Conservation (phyloP, 2,113 vertebrate genomes). For the Orcinus orca region DNA sequence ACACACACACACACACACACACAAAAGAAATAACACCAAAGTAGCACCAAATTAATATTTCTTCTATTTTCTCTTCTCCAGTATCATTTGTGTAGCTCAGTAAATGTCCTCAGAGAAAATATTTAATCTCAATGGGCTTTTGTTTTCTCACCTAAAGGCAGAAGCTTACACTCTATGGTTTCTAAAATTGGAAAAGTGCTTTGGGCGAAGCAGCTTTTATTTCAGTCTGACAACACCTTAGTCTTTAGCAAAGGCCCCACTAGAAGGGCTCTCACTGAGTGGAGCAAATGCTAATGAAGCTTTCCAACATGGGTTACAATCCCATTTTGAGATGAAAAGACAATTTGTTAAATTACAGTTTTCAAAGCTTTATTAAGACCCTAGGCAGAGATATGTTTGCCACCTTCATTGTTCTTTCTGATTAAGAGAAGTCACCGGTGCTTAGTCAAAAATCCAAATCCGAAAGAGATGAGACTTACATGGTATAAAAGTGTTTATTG, state of each 20-base stretch:
- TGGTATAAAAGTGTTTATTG: not conserved
- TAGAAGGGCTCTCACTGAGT: not conserved
- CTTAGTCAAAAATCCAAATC: not conserved
- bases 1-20: too few relatives aligned
- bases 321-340: slow-evolving; percentile 16
- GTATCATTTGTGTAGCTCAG: not conserved
- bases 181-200: not conserved
- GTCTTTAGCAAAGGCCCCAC: not conserved
- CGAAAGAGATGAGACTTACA: not conserved
- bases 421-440: not conserved
- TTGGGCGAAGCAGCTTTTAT: not conserved
- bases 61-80: not conserved
- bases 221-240: not conserved
- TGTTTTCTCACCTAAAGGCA: not conserved
- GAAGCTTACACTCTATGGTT: not conserved
- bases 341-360: not conserved
- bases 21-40: not conserved
- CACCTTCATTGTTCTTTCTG: not conserved
- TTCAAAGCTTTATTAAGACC: slow-evolving; percentile 35
- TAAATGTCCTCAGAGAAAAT: not conserved
- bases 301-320: not conserved
- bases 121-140: not conserved
- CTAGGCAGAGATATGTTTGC: not conserved
- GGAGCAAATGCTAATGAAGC: not conserved
- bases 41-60: not conserved